phyloP scores from a whole-genome alignment of 2,113 vertebrate genomes.

The Petaurus breviceps region DNA sequence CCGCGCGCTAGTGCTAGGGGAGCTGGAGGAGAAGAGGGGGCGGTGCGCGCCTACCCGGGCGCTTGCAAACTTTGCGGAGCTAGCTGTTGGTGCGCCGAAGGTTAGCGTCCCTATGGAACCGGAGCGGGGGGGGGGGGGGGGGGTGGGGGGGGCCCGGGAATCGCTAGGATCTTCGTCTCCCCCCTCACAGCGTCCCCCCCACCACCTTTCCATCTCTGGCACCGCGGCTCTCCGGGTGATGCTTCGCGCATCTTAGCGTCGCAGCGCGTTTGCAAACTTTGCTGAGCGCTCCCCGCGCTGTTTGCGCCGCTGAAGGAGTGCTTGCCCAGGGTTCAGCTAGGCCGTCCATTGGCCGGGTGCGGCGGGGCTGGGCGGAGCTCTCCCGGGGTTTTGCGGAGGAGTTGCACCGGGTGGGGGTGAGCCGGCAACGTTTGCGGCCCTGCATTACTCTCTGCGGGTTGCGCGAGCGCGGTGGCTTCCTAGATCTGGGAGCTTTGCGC shows the following conservation, averaged over 20 bases:
- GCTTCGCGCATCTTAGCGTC: neutral
- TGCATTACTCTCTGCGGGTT: neutral
- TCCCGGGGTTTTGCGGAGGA: neutral
- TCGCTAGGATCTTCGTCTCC: neutral
- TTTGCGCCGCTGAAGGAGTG: neutral
- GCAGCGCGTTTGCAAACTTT: neutral
- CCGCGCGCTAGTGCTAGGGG: neutral
- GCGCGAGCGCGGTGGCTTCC: no score
- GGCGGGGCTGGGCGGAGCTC: neutral
- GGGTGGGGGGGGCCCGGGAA: neutral
- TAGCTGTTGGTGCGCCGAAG: neutral
- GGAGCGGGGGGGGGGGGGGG: neutral
- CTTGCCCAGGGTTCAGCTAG: neutral
- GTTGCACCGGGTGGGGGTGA: neutral
- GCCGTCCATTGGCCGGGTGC: neutral
- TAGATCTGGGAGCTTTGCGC: neutral
- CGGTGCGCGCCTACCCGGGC: neutral
- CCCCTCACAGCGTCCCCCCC: fast-evolving
- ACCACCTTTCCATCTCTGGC: neutral
- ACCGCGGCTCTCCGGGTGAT: neutral
- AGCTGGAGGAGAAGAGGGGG: neutral
- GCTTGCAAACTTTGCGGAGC: neutral
- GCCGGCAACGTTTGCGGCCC: neutral
- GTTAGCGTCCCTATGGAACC: neutral
- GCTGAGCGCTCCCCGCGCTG: neutral